A percentile compares a stretch with the other conserved stretches of the same genome.
Evolutionary conservation across 1,140 invertebrate genomes (phyloP).

Genomic region (Drosophila willistoni): DNA sequence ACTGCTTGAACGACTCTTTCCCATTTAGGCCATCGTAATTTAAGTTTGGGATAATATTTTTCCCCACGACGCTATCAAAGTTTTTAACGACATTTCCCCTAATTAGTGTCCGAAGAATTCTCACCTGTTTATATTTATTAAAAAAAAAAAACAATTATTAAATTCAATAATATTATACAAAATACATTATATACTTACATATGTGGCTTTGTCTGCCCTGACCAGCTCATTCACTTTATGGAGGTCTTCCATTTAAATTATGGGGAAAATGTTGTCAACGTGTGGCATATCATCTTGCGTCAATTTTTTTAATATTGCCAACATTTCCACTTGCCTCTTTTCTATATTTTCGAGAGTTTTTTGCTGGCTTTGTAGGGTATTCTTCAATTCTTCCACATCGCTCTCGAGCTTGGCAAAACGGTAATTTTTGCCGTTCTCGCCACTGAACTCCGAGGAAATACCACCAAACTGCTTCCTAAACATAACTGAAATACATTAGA

Average conservation of each 20-base stretch:
- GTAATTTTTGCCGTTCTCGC: background rate
- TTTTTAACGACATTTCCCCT: too few species aligned
- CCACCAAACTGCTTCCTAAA: slow-evolving; percentile 7
- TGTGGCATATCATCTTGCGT: slow-evolving; percentile 7
- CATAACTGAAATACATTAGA: slow-evolving; percentile 1
- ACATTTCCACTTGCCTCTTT: slow-evolving; percentile 12
- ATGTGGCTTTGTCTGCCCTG: slow-evolving; percentile 19
- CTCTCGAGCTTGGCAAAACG: background rate
- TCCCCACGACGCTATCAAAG: too few species aligned
- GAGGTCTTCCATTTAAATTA: background rate
- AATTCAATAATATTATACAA: background rate
- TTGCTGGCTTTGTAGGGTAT: too few species aligned
- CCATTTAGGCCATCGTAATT: too few species aligned
- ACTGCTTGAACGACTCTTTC: too few species aligned
- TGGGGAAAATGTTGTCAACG: slow-evolving; percentile 4
- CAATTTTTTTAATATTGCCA: slow-evolving; percentile 6
- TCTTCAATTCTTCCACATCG: too few species aligned
- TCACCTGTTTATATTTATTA: background rate
- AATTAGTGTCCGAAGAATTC: background rate
- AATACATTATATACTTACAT: slow-evolving; percentile 2
- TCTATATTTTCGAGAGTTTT: slow-evolving; percentile 1
- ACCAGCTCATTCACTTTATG: too few species aligned
- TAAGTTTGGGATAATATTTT: too few species aligned
- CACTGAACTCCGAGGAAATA: slow-evolving; percentile 9
- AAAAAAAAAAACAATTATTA: background rate